Percentiles rank a stretch among this genome's conserved stretches.
Evolutionary conservation across 2,797 vertebrate genomes (phyloP).

Genomic region (Myotis findleyi): DNA sequence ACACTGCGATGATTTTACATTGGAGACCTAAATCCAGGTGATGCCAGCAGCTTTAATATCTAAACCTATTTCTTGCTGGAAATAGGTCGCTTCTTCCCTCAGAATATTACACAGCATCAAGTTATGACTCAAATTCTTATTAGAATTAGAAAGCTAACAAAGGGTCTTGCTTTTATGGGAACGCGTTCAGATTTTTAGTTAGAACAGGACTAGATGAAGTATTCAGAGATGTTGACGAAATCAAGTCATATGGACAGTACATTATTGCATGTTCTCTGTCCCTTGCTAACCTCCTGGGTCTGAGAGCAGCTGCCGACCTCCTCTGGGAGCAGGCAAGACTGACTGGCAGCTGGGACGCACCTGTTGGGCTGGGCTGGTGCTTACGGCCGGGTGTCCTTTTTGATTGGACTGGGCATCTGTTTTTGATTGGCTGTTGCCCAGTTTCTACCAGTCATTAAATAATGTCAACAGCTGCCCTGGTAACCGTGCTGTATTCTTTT

Average conservation of each 20-base stretch:
- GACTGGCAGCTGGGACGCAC: conserved; percentile 52
- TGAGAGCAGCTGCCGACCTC: not conserved
- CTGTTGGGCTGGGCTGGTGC: not conserved
- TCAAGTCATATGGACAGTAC: not conserved
- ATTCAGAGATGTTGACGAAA: not conserved
- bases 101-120: not conserved
- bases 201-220: not conserved
- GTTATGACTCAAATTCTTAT: not conserved
- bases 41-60: not conserved
- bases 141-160: not conserved
- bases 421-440: conserved; percentile 65
- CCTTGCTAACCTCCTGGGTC: not conserved
- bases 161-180: not conserved
- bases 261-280: not conserved
- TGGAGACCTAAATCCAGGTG: not conserved
- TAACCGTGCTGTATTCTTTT: not conserved
- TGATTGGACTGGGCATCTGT: conserved; percentile 63
- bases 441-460: conserved; percentile 9
- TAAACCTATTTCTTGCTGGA: not conserved
- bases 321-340: not conserved
- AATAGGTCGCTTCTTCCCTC: not conserved
- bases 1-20: not conserved
- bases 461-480: not conserved
- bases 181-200: not conserved
- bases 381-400: not conserved